Evolutionary conservation across 2,797 vertebrate species (phyloP), one percentile per base, ranked within the genome.

Genomic region (Tiaroga cobitis): DNA sequence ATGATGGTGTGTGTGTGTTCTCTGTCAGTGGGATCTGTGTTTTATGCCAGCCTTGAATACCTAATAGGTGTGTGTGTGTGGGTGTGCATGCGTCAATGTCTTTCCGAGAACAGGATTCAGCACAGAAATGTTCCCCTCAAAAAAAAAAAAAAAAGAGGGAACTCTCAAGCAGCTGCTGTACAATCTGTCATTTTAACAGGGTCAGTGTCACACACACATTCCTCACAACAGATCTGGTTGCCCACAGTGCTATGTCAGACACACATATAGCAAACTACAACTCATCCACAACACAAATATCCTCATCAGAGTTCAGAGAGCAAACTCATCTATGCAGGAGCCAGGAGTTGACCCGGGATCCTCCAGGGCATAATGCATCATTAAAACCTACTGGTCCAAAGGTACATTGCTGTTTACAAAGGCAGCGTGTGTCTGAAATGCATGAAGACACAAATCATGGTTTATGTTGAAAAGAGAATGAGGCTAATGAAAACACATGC

Each of bases 131-230:
- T 78, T 43, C 26, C 37, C 49, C 49, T 59, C 26, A 46, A n/a
- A 51, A 83, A 39, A 46, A 46, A 13, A 43, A 24, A 46, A 15
- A 54, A 43, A 8, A 56, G 34, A 70, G 61, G 21, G 59, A n/a
- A 79, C 19, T 32, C 39, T 24, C 11, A 29, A 73, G 76, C 51
- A 97, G 95, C 96, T 97, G 96, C 93, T 91, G 91, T 92, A 94
- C 93, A 95, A 96, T 97, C 94, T 96, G 95, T 97, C 96, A 96
- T 95, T 95, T 92, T 94, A 90, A 92, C 95, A 77, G 94, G 94
- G 95, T 95, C 95, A 95, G 93, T 90, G 91, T 87, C 82, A 72
- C 90, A 86, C 92, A 89, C 90, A 91, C 94, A 94, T 95, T 96
- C 94, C 95, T 93, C 51, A 92, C 46, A 92, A 90, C 90, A 34